These are phyloP conservation scores for Cephalopterus ornatus DNA, from an alignment of 2,113 vertebrate species.

Conservation along the genomic window DNA sequence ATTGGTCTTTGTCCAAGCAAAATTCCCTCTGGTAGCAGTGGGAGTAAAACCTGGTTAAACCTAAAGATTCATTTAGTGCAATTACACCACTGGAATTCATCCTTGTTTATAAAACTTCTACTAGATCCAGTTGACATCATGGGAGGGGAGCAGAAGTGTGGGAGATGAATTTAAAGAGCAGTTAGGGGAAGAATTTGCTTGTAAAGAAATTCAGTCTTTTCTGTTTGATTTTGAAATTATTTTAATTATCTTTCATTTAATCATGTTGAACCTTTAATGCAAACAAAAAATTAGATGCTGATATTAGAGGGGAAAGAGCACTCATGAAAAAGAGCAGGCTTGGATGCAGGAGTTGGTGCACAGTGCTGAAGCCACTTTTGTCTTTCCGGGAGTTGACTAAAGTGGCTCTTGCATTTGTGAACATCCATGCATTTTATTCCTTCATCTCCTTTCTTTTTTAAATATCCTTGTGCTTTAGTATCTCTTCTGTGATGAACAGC, in stretches of 20 bases:
- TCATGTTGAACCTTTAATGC: background rate
- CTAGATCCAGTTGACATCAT: background rate
- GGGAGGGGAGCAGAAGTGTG: background rate
- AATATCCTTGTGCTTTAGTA: background rate
- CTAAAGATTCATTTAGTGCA: background rate
- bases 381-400: background rate
- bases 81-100: background rate
- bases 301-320: background rate
- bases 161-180: background rate
- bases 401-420: background rate
- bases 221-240: background rate
- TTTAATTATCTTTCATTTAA: conserved; percentile 18
- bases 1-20: background rate
- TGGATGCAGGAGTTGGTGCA: background rate
- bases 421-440: background rate
- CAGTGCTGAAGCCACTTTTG: background rate
- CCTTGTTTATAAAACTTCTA: background rate
- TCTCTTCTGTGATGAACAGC: background rate
- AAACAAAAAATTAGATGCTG: background rate
- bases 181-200: background rate
- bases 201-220: background rate
- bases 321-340: background rate
- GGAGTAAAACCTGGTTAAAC: background rate
- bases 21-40: background rate
- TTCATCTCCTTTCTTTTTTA: background rate